These are phyloP conservation scores for Arctia plantaginis DNA, from an alignment of 2,888 invertebrate species.

Conservation along the genomic window DNA sequence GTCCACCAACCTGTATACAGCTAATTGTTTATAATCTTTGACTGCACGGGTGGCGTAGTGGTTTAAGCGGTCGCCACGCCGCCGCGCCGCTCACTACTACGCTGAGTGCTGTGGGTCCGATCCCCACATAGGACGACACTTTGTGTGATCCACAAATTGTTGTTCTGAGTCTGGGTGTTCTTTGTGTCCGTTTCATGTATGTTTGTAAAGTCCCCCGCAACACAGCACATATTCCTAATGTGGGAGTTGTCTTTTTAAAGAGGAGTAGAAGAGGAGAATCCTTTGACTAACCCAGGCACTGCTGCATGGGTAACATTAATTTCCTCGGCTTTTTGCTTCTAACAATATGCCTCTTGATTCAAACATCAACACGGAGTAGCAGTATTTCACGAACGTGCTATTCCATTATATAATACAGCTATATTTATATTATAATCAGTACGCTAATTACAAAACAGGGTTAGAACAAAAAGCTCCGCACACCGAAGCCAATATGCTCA, in stretches of 20 bases:
- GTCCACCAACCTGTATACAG: neutral
- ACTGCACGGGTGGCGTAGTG: no score
- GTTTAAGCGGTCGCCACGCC: no score
- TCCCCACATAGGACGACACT: no score
- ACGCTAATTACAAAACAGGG: conserved; percentile 13
- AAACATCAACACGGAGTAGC: neutral
- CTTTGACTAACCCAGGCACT: neutral
- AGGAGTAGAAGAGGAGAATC: neutral
- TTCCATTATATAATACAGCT: neutral
- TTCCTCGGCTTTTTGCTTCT: neutral
- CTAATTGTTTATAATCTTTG: neutral
- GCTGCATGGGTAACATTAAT: neutral
- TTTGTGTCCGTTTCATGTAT: no score
- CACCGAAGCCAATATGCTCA: conserved; percentile 41
- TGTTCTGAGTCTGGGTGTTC: no score
- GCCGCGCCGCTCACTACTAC: no score
- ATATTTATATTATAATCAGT: conserved; percentile 1
- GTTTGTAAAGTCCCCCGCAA: no score
- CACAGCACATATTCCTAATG: no score
- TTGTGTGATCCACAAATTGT: no score
- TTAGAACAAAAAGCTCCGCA: conserved; percentile 37
- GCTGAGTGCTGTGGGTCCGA: no score
- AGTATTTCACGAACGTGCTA: neutral
- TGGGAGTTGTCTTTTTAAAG: no score
- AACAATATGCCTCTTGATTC: neutral